These are phyloP conservation scores for Hiodon alosoides DNA, from an alignment of 2,113 vertebrate species.

Conservation along the genomic window DNA sequence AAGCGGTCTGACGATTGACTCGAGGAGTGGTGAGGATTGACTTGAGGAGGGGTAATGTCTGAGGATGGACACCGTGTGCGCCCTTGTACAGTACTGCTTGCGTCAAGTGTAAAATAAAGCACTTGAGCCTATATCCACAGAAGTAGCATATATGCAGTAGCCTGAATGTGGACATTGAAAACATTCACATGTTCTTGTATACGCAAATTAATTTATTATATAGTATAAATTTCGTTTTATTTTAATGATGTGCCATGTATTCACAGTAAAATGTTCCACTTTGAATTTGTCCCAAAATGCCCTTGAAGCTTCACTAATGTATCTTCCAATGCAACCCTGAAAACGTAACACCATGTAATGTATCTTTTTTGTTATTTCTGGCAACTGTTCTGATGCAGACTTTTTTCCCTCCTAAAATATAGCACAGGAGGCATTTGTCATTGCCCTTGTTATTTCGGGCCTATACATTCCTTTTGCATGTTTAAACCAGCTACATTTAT, in stretches of 20 bases:
- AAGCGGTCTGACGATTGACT: no score
- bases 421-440: slow-evolving; percentile 31
- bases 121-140: no score
- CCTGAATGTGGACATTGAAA: no score
- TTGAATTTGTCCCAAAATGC: slow-evolving; percentile 20
- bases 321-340: slow-evolving; percentile 25
- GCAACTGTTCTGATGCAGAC: slow-evolving; percentile 17
- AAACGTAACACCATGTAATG: slow-evolving; percentile 13
- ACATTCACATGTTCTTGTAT: no score
- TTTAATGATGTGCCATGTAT: neutral
- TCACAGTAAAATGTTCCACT: slow-evolving; percentile 25
- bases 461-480: neutral
- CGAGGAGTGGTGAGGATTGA: no score
- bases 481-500: neutral
- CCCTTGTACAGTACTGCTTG: no score
- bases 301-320: slow-evolving; percentile 25
- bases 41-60: no score
- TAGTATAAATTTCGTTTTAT: no score
- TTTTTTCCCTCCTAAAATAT: slow-evolving; percentile 12
- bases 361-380: slow-evolving; percentile 27
- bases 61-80: no score
- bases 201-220: no score
- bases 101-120: no score
- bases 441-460: neutral
- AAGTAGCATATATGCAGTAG: no score